phyloP scores from a whole-genome alignment of 2,113 vertebrate genomes.

The Calidris pygmaea region DNA sequence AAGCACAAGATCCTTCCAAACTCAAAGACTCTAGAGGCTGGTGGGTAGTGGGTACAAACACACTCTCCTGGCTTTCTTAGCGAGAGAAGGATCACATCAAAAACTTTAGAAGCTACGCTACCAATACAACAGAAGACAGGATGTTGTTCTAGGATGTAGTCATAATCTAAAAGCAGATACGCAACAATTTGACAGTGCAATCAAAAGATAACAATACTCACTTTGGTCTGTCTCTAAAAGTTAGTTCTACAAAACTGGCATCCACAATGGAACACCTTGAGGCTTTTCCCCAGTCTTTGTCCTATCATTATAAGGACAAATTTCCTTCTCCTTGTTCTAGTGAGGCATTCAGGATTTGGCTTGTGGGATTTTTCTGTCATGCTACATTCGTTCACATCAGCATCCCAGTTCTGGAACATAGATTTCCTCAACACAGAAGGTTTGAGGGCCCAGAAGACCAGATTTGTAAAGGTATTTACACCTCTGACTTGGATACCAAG shows the following conservation, averaged over 20 bases:
- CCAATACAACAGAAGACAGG: neutral
- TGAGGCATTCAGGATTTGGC: neutral
- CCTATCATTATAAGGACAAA: neutral
- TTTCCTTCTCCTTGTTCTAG: neutral
- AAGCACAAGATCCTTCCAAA: neutral
- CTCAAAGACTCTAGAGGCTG: neutral
- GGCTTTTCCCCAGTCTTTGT: neutral
- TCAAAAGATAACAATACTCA: neutral
- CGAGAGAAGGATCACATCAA: neutral
- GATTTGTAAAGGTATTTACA: neutral
- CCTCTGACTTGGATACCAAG: neutral
- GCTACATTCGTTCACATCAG: neutral
- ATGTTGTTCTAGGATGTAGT: neutral
- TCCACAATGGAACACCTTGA: neutral
- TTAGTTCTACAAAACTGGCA: neutral
- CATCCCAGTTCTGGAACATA: neutral
- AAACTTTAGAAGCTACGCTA: neutral
- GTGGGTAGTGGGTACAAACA: neutral
- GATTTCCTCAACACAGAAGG: neutral
- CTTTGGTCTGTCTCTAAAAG: neutral
- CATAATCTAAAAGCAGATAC: neutral
- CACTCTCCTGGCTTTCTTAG: neutral
- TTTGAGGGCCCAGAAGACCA: neutral
- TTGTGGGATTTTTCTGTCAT: neutral
- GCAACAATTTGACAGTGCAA: neutral